Evolutionary conservation across 2,888 invertebrate species (phyloP), one percentile per base, ranked within the genome.

Genomic region (Temnothorax ravouxi): DNA sequence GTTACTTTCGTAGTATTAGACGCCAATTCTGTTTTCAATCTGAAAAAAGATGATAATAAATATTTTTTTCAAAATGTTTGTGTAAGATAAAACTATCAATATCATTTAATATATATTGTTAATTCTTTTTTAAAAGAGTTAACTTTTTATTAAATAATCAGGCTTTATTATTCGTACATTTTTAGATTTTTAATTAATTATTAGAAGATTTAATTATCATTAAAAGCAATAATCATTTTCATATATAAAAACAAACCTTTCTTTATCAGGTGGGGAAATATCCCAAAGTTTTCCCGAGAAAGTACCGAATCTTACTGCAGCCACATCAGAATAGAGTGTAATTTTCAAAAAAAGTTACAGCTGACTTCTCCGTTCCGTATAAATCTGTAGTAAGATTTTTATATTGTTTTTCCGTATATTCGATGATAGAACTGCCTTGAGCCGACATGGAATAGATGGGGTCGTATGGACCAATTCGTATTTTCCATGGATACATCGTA

Each of bases 241-340:
- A 47, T 41, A 41, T 11, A 54, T 34, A 13, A 13, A n/a, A 56
- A 29, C 59, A 6, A 79, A 94, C 94, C 93, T 92, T 44, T 96
- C 95, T 90, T 97, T 96, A 94, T 99, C 99, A 0, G 99, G 99
- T 59, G 99, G 99, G 50, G 99, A 99, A 91, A 99, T 99, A 84
- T 96, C 97, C 99, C 99, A 99, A 52, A 98, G 95, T 89, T 97
- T 97, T 2, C 98, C 97, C 1, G 99, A 99, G 93, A 98, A 97
- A 6, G 97, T 97, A 93, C 97, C 97, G 90, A 99, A 95, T 88
- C 96, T 96, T 47, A 98, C 96, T 15, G 97, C 97, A 0, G 98
- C 97, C 15, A 99, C 96, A 95, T 99, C 99, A 76, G 96, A 96
- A 89, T 96, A 95, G 88, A 97, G n/a, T 96, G 95, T 99, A 99